These are phyloP conservation scores for Gallinago nigripennis DNA, from an alignment of 2,797 vertebrate species.

Conservation along the genomic window DNA sequence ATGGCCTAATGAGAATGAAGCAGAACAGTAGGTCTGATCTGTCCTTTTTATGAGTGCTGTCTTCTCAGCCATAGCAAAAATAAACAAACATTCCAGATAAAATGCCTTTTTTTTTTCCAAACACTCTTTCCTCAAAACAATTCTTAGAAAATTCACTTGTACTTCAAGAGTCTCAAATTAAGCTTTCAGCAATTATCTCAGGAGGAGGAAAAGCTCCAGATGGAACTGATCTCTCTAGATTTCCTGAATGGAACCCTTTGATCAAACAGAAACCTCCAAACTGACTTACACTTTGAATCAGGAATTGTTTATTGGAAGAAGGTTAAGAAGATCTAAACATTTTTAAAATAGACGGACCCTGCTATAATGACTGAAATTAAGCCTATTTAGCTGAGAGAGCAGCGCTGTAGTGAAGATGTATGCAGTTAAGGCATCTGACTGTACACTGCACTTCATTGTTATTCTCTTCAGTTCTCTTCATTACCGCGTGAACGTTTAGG, in stretches of 20 bases:
- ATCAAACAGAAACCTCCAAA: background rate
- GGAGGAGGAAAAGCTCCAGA: background rate
- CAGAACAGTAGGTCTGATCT: background rate
- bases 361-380: background rate
- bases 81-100: background rate
- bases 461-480: background rate
- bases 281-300: background rate
- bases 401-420: background rate
- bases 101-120: background rate
- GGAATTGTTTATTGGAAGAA: background rate
- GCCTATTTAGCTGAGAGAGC: fast-evolving
- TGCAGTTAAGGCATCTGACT: background rate
- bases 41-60: background rate
- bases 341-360: background rate
- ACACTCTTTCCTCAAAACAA: background rate
- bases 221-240: background rate
- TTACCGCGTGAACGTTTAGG: background rate
- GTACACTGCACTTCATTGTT: background rate
- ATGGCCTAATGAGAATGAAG: background rate
- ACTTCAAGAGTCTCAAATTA: background rate
- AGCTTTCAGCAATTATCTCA: background rate
- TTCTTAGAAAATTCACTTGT: background rate
- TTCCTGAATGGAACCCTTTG: background rate
- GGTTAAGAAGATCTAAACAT: background rate
- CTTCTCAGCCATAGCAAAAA: background rate